Evolutionary conservation across 1,140 invertebrate genomes (phyloP).

Genomic region (Calephelis virginiensis): DNA sequence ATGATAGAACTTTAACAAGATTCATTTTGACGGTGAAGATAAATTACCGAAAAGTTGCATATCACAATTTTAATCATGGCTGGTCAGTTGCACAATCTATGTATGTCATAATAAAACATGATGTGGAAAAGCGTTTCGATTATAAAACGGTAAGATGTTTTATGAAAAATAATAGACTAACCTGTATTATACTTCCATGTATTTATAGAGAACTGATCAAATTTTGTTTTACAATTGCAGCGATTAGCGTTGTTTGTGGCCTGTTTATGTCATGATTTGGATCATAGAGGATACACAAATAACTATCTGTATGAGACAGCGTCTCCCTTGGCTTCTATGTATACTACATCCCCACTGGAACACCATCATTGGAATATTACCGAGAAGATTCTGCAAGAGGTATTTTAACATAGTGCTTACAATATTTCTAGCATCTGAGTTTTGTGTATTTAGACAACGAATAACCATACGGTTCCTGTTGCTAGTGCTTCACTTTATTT

Average conservation of each 20-base stretch:
- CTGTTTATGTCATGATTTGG: constrained; percentile 90
- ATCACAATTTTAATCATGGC: constrained; percentile 93
- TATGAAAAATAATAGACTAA: constrained; percentile 76
- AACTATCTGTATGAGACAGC: constrained; percentile 91
- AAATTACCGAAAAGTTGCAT: constrained; percentile 89
- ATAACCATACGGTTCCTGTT: too few species aligned
- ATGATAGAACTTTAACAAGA: constrained; percentile 81
- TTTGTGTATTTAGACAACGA: constrained; percentile 6
- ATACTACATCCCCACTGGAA: constrained; percentile 91
- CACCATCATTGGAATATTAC: constrained; percentile 94
- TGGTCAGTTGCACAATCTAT: constrained; percentile 92
- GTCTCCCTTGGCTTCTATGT: constrained; percentile 89
- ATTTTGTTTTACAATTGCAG: constrained; percentile 64
- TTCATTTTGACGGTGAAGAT: constrained; percentile 90
- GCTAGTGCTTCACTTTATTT: too few species aligned
- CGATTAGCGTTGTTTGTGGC: constrained; percentile 87
- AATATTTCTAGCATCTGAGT: not conserved
- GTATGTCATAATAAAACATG: constrained; percentile 85
- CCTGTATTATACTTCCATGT: too few species aligned
- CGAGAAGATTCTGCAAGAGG: constrained; percentile 90
- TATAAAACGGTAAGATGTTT: constrained; percentile 48
- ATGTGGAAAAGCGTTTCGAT: constrained; percentile 42
- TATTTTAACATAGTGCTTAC: constrained; percentile 38
- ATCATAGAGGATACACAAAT: constrained; percentile 91
- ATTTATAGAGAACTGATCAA: constrained; percentile 76